phyloP scores from a whole-genome alignment of 2,797 vertebrate species.

The Mormyrus hasselquistii region DNA sequence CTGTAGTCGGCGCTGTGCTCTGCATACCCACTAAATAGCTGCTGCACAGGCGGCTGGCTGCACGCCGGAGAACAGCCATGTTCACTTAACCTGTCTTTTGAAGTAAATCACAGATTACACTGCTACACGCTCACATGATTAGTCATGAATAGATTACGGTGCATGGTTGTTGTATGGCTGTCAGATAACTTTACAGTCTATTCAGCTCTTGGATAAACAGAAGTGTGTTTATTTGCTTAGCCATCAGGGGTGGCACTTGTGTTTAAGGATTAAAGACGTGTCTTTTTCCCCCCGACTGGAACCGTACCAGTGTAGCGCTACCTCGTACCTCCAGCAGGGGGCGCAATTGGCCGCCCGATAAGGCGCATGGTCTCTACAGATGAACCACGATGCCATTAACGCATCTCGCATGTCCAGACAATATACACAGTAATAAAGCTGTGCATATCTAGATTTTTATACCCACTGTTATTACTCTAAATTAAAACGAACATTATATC shows the following conservation, averaged over 20 bases:
- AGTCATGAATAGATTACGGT: conserved; percentile 1
- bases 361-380: not conserved
- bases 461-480: not conserved
- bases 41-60: not conserved
- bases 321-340: conserved; percentile 15
- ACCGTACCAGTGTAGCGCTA: not conserved
- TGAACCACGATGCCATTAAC: not conserved
- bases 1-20: not conserved
- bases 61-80: not conserved
- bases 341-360: conserved; percentile 19
- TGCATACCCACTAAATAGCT: not conserved
- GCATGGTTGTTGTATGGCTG: not conserved
- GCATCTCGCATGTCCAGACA: not conserved
- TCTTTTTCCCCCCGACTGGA: not conserved
- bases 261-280: not conserved
- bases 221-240: not conserved
- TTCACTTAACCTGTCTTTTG: not conserved
- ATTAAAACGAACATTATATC: not conserved
- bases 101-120: conserved; percentile 2
- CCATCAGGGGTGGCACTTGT: not conserved
- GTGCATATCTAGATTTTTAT: not conserved
- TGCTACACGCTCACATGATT: conserved; percentile 1
- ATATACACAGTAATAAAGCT: not conserved
- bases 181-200: conserved; percentile 1
- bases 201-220: conserved; percentile 5